Base-by-base conservation (phyloP, 1,140 invertebrate genomes). In the Kradibia gibbosae region DNA sequence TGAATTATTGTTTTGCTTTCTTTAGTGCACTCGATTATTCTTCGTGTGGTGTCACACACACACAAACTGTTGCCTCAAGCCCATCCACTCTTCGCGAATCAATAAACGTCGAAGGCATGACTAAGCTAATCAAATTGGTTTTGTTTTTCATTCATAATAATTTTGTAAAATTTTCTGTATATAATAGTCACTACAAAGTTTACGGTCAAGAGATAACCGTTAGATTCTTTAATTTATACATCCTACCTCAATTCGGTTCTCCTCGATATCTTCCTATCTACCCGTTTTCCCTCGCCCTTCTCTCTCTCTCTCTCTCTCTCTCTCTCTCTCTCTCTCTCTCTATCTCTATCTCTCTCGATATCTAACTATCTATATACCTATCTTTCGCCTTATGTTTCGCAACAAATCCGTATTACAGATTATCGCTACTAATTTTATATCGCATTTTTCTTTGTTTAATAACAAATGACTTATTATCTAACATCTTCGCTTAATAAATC, bases 391-490 rank as follows among this genome's bases (percentile, higher is more conserved):
- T 28, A 5, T 57, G 7, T 48, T 25, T 57, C 31, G n/a, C 15
- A 53, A 67, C 10, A 75, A 10, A 75, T 75, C 71, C 45, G 34
- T 50, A 81, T 53, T 34, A 67, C 60, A 25, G n/a, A 77, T 71
- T 70, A 57, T 34, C 80, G 62, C 10, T 22, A 67, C 53, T 34
- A 73, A 5, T 74, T 74, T 13, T 60, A 25, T 50, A 75, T 78
- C 39, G 48, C 25, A 76, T 78, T 73, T 67, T 65, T 72, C 45
- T 75, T 75, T 81, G 80, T 81, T 81, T 81, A 76, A 76, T 76
- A 81, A 81, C 80, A 81, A 81, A 81, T 77, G 34, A 81, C 80
- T 81, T 81, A 81, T 60, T 3, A 76, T 57, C 80, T 81, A 81
- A 81, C 73, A 76, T 70, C 28, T 57, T 77, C 73, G 28, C 15